Evolutionary conservation across 2,113 vertebrate species (phyloP).

Genomic region (Otolemur garnettii): DNA sequence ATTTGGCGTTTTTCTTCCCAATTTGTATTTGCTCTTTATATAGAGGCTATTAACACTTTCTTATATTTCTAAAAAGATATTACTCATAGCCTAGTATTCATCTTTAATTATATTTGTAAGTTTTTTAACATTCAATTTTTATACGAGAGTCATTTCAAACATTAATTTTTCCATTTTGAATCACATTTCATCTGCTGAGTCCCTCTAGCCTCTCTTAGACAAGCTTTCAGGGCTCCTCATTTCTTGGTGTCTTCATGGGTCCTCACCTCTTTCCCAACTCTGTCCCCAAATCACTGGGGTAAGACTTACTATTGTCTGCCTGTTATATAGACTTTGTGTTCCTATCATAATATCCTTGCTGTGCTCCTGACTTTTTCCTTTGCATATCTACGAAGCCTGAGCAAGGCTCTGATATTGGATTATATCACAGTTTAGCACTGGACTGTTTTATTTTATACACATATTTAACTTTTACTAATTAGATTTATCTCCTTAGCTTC

Average conservation of each 20-base stretch:
- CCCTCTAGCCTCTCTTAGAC: neutral
- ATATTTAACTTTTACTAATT: neutral
- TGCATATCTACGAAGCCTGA: neutral
- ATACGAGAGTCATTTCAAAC: neutral
- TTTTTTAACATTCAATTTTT: neutral
- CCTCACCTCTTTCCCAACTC: neutral
- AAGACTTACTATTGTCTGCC: neutral
- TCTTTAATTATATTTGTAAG: neutral
- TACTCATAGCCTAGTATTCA: neutral
- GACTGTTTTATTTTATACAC: neutral
- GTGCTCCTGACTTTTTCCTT: neutral
- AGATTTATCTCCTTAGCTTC: neutral
- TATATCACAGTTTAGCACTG: neutral
- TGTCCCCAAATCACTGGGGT: neutral
- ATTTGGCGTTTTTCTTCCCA: constrained; percentile 31
- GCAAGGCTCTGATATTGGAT: neutral
- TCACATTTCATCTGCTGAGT: neutral
- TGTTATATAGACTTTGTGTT: neutral
- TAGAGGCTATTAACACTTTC: neutral
- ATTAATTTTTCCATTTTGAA: neutral
- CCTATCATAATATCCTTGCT: neutral
- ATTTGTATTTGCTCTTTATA: neutral
- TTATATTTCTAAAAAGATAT: neutral
- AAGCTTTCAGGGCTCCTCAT: neutral
- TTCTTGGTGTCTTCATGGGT: neutral